A percentile compares a stretch with the other conserved stretches of the same genome.
Conservation (phyloP, 2,797 vertebrate species). For the Heliangelus exortis region DNA sequence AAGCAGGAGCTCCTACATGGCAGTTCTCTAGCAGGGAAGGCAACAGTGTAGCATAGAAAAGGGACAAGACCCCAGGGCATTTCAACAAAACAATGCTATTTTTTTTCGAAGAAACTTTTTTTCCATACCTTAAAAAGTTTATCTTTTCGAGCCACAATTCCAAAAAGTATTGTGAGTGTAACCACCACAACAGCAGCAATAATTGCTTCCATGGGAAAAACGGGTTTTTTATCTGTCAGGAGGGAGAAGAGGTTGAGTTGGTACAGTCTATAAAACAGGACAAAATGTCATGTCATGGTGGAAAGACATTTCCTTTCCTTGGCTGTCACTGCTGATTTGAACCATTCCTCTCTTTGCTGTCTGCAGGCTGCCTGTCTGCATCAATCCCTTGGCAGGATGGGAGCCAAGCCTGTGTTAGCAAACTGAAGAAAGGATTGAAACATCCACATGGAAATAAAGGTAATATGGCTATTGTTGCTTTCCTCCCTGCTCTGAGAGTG, state of each 20-base stretch:
- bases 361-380: background rate
- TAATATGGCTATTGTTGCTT: background rate
- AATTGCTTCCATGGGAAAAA: conserved; percentile 83
- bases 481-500: background rate
- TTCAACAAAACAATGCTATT: background rate
- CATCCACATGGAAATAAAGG: background rate
- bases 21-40: background rate
- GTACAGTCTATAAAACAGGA: background rate
- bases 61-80: background rate
- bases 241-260: background rate
- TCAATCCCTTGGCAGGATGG: background rate
- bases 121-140: conserved; percentile 77
- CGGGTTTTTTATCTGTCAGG: conserved; percentile 76
- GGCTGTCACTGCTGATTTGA: background rate
- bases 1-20: background rate
- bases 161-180: conserved; percentile 80
- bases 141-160: conserved; percentile 79
- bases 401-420: background rate
- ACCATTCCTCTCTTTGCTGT: background rate
- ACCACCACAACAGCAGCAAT: conserved; percentile 87
- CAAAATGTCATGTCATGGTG: background rate
- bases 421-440: background rate
- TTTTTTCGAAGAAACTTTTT: background rate
- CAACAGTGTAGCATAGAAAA: background rate
- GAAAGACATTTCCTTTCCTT: background rate